These are phyloP conservation scores for Oxystoma pomonae DNA, from an alignment of 2,888 invertebrate genomes.

Conservation along the genomic window DNA sequence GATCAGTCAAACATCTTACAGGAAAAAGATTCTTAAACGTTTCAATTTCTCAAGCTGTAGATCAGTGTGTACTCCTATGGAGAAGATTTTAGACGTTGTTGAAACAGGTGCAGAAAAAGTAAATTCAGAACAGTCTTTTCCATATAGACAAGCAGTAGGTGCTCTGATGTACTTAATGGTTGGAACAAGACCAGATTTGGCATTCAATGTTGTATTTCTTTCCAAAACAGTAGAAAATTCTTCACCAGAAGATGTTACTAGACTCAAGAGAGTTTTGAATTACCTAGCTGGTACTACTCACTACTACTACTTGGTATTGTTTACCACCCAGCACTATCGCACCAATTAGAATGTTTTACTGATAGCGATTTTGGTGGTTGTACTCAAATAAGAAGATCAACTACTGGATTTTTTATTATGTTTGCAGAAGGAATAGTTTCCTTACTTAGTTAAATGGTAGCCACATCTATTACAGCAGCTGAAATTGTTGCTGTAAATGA, in stretches of 20 bases:
- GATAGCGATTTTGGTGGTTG: conserved; percentile 41
- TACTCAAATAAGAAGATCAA: conserved; percentile 21
- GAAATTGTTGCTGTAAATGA: conserved; percentile 33
- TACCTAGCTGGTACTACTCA: neutral
- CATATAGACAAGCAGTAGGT: neutral
- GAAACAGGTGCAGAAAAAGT: neutral
- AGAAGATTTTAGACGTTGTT: neutral
- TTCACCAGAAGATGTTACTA: conserved; percentile 1
- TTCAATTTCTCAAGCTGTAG: neutral
- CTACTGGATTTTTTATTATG: conserved; percentile 22
- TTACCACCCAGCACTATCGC: too few species aligned
- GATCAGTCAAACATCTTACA: neutral
- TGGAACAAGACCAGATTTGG: conserved; percentile 3
- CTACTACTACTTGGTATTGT: too few species aligned
- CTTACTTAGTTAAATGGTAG: conserved; percentile 28
- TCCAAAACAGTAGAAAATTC: neutral
- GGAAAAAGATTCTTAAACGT: neutral
- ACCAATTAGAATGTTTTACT: conserved; percentile 29
- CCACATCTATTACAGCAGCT: conserved; percentile 10
- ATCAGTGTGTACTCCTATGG: neutral
- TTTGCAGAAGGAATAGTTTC: conserved; percentile 31
- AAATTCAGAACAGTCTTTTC: neutral
- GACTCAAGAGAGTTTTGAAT: conserved; percentile 34
- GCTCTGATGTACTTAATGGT: conserved; percentile 1
- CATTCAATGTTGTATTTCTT: neutral